Base-by-base conservation (phyloP, 1,140 invertebrate genomes). In the Schlechtendalia chinensis region DNA sequence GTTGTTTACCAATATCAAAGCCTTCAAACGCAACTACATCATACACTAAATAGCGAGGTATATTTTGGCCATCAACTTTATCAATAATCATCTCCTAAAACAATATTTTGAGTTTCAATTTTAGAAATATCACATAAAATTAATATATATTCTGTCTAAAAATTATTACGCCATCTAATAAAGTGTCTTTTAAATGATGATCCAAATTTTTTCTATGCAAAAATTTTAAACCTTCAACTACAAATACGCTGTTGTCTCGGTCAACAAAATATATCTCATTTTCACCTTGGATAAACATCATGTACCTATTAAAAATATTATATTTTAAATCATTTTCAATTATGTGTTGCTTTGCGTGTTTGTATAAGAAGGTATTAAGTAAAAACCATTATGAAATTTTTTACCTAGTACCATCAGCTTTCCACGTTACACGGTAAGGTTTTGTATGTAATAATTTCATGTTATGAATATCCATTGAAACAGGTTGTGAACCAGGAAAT, bases 401-500 rank as follows among this genome's bases (percentile, higher is more conserved):
- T 83, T 85, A 94, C 90, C 96, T 91, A 19, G 93, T 96, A 32
- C 98, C 98, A 87, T 99, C 98, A 19, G 98, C 98, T 86, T 99
- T 99, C 98, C 98, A 82, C 0, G 96, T 99, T 5, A 99, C 97
- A 85, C 91, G 91, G 84, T 99, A 99, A 0, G 92, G 93, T 85
- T 95, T 95, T 82, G 92, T 84, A 63, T 89, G 86, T 1, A 99
- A 86, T 14, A 92, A 88, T 61, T 86, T 87, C 17, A 99, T 88
- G 87, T 99, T 99, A 0, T 90, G 84, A 5, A 87, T 86, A 84
- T 96, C 92, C 96, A 99, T 98, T 0, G 96, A 98, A 0, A 99
- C 96, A 0, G 98, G 98, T 85, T 99, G 98, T 69, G 91, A 91
- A 5, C 98, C 98, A 6, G 97, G 97, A 86, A 99, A 99, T 12